A percentile compares a stretch with the other conserved stretches of the same genome.
Evolutionary conservation across 2,797 vertebrate species (phyloP).

Genomic region (Tenualosa thibaudeaui): DNA sequence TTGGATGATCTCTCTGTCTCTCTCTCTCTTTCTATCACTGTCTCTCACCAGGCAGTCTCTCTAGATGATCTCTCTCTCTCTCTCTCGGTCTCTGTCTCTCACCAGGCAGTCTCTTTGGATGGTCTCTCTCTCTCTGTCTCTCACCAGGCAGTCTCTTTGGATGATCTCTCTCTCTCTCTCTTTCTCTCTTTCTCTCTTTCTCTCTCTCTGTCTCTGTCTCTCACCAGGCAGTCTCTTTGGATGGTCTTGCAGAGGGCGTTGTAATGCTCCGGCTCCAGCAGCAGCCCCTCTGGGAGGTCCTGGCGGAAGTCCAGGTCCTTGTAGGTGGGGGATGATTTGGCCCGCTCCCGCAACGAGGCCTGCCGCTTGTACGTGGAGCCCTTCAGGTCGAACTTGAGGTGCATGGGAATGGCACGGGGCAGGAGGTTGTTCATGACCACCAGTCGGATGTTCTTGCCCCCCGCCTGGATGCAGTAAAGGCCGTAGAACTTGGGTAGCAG

Average conservation of each 20-base stretch:
- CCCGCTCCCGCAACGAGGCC: slow-evolving; percentile 84
- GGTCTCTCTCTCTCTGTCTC: too few species aligned
- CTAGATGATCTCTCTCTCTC: too few species aligned
- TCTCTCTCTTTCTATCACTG: too few species aligned
- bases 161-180: too few species aligned
- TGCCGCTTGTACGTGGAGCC: slow-evolving; percentile 95
- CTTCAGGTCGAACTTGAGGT: slow-evolving; percentile 95
- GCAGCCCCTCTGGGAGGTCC: slow-evolving; percentile 88
- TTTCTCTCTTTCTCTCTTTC: too few species aligned
- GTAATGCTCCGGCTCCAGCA: slow-evolving; percentile 88
- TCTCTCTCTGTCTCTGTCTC: slow-evolving; percentile 39
- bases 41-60: too few species aligned
- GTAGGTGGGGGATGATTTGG: slow-evolving; percentile 70
- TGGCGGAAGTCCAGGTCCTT: slow-evolving; percentile 97
- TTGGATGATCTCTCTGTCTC: too few species aligned
- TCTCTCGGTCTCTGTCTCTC: too few species aligned
- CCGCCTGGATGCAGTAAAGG: slow-evolving; percentile 93
- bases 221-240: slow-evolving; percentile 94
- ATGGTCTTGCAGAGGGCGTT: slow-evolving; percentile 93
- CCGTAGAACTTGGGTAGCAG: slow-evolving; percentile 95
- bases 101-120: too few species aligned
- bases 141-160: too few species aligned
- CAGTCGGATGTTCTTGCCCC: slow-evolving; percentile 94
- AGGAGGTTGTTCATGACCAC: slow-evolving; percentile 98
- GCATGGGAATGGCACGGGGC: slow-evolving; percentile 91